Evolutionary conservation across 2,888 invertebrate genomes (phyloP), one percentile per base, ranked within the genome.

Genomic region (Epirrhoe alternata): DNA sequence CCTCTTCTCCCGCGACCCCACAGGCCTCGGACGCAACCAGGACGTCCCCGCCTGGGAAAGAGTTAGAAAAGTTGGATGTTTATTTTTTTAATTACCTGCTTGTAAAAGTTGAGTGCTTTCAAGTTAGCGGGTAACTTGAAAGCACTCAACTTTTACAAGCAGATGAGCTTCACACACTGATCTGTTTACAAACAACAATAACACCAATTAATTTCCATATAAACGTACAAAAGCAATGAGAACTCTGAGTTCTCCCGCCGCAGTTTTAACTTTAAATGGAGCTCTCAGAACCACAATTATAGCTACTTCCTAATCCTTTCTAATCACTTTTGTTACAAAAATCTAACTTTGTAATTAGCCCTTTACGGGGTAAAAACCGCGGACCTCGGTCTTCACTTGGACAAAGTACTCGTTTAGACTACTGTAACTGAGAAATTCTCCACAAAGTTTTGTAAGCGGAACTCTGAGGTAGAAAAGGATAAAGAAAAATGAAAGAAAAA

Each of bases 321-420:
- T 69, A 71, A 74, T 70, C 68, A 69, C 70, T 77, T 78, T 79
- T 76, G 78, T 81, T 80, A 74, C 74, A 78, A 79, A 84, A 84
- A 86, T 83, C 78, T 85, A 81, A 84, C 83, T 83, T 87, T 86
- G 77, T 87, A 87, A 87, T 87, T 87, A 87, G 83, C 81, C 84
- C 82, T 85, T 83, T 81, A 79, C 77, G 78, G 72, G 69, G 78
- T 75, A 83, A 82, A 84, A 83, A 81, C 78, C 80, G 76, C 70
- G 75, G 77, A 77, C 81, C 73, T 78, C 77, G 71, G 67, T 69
- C 74, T 77, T 74, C 76, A 77, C 76, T 81, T 76, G 73, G 76
- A 79, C 82, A 78, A 79, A 82, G 82, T 83, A 79, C 78, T 76
- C 72, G 70, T 68, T 73, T 68, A 54, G 16, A 5, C 69, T 24